Evolutionary conservation across 2,888 invertebrate genomes (phyloP).

Genomic region (Catocala fraxini): DNA sequence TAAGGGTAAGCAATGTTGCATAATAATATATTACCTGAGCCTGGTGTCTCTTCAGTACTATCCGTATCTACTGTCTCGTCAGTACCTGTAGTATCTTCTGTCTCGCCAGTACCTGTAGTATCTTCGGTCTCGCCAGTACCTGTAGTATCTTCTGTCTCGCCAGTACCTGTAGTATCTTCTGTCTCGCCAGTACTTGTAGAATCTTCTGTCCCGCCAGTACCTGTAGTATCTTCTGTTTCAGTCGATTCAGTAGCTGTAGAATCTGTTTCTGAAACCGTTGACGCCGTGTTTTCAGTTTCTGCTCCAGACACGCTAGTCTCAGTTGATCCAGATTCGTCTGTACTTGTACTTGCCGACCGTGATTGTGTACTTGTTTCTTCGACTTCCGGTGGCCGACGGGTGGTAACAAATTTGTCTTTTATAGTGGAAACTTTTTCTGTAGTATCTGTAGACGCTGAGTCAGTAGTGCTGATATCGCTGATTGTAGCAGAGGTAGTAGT

Average conservation of each 20-base stretch:
- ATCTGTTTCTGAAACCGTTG: not conserved
- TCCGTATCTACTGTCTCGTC: not conserved
- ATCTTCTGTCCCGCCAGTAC: not conserved
- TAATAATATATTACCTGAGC: too few relatives aligned
- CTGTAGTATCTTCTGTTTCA: not conserved
- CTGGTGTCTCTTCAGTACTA: not conserved
- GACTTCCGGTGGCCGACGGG: constrained; percentile 5
- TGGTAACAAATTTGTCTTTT: too few relatives aligned
- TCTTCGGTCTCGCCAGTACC: too few relatives aligned
- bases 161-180: constrained; percentile 1
- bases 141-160: constrained; percentile 2
- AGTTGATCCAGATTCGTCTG: too few relatives aligned
- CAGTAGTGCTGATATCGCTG: too few relatives aligned
- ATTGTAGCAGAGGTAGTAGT: too few relatives aligned
- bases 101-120: not conserved
- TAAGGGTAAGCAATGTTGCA: too few relatives aligned
- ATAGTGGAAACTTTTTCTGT: constrained; percentile 22
- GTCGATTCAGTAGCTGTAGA: not conserved
- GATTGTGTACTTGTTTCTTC: constrained; percentile 26
- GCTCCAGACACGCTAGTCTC: too few relatives aligned
- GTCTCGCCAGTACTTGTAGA: not conserved
- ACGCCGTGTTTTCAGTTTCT: too few relatives aligned
- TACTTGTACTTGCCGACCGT: constrained; percentile 7
- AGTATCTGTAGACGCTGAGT: not conserved
- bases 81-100: constrained; percentile 1